Conservation (phyloP, 2,888 invertebrate species). For the Dryococelus australis region DNA sequence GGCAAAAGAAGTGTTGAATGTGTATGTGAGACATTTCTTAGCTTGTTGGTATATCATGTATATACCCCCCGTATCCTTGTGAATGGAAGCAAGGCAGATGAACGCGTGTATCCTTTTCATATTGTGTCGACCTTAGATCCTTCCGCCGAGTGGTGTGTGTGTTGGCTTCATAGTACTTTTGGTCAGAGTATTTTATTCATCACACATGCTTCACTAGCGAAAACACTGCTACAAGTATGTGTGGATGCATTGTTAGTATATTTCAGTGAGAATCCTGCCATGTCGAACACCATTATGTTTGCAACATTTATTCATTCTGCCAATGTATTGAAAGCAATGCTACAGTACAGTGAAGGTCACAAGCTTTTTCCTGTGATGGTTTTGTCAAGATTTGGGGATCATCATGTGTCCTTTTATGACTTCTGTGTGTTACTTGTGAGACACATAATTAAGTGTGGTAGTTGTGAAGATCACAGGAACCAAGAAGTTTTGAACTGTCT, state of each 20-base stretch:
- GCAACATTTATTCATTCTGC: slow-evolving; percentile 36
- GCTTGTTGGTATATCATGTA: slow-evolving; percentile 34
- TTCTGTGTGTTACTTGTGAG: neutral
- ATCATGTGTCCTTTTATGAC: neutral
- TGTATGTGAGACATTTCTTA: slow-evolving; percentile 37
- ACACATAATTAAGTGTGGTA: neutral
- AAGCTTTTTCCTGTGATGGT: slow-evolving; percentile 36
- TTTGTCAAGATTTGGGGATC: neutral
- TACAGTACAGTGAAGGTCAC: slow-evolving; percentile 32
- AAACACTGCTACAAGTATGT: slow-evolving; percentile 23
- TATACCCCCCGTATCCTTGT: neutral
- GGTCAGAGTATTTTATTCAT: slow-evolving; percentile 36
- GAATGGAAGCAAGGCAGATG: neutral
- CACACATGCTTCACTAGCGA: slow-evolving; percentile 17
- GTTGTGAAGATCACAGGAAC: neutral
- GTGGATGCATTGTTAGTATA: slow-evolving; percentile 21
- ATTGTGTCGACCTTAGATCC: slow-evolving; percentile 41
- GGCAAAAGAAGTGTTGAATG: slow-evolving; percentile 38
- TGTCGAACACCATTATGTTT: slow-evolving; percentile 20
- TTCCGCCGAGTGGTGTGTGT: slow-evolving; percentile 37
- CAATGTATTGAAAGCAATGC: slow-evolving; percentile 33
- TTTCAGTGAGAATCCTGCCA: neutral
- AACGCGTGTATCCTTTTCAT: slow-evolving; percentile 36
- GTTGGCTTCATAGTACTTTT: slow-evolving; percentile 38
- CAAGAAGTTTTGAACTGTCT: neutral